These are phyloP conservation scores for Hydractinia symbiolongicarpus DNA, from an alignment of 30 jellyfish, hydroid and myxozoan genomes.

Conservation along the genomic window DNA sequence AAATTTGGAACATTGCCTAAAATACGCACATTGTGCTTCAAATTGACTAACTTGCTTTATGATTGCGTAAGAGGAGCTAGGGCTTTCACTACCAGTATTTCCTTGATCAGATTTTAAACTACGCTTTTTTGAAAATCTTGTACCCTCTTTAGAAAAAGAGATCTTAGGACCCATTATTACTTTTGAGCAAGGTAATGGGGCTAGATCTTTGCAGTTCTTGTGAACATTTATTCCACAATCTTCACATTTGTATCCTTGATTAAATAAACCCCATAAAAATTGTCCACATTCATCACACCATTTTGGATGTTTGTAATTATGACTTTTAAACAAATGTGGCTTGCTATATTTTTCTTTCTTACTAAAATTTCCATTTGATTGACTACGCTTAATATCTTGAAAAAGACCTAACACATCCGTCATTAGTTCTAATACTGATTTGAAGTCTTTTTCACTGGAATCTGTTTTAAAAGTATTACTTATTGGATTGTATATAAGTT, in stretches of 20 bases:
- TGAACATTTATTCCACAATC: slow-evolving; percentile 85
- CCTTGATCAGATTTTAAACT: neutral
- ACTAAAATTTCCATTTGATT: neutral
- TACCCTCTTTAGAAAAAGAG: slow-evolving; percentile 1
- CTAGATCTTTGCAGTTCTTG: slow-evolving; percentile 61
- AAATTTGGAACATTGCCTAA: slow-evolving; percentile 27
- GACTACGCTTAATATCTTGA: slow-evolving; percentile 40
- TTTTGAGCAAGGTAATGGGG: slow-evolving; percentile 64
- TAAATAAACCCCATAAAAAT: slow-evolving; percentile 86
- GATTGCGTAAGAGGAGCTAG: neutral
- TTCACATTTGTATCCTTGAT: slow-evolving; percentile 87
- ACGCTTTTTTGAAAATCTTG: neutral
- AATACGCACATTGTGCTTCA: slow-evolving; percentile 14
- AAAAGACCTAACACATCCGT: slow-evolving; percentile 59
- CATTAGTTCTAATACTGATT: slow-evolving; percentile 61
- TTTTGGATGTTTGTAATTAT: slow-evolving; percentile 74
- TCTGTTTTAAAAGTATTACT: slow-evolving; percentile 52
- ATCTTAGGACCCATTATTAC: slow-evolving; percentile 51
- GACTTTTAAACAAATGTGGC: slow-evolving; percentile 68
- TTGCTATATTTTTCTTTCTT: slow-evolving; percentile 54
- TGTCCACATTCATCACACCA: slow-evolving; percentile 92
- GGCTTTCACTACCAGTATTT: neutral
- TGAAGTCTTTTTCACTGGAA: slow-evolving; percentile 47
- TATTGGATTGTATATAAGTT: slow-evolving; percentile 38
- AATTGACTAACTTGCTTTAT: neutral